Conservation (phyloP, 2,113 vertebrate species). For the Xiphias gladius region DNA sequence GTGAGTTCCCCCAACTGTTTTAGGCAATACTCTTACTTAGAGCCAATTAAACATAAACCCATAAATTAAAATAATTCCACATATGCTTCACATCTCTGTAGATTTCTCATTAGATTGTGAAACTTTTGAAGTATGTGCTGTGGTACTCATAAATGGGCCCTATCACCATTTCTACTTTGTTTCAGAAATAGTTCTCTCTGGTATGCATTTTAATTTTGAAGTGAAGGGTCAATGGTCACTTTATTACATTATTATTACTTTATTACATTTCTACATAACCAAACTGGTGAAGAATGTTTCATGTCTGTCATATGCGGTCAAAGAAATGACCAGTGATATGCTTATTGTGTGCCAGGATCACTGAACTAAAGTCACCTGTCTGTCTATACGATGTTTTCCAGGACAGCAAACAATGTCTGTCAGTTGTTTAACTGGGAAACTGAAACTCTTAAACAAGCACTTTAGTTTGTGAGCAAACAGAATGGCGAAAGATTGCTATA, state of each 20-base stretch:
- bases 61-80: not conserved
- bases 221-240: constrained; percentile 50
- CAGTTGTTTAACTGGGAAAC: constrained; percentile 43
- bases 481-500: constrained; percentile 17
- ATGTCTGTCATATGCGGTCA: constrained; percentile 25
- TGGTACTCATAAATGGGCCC: not conserved
- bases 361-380: constrained; percentile 3
- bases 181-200: not conserved
- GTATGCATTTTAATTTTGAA: constrained; percentile 49
- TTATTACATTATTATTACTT: too few species aligned
- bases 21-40: not conserved
- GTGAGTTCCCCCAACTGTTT: not conserved
- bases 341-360: not conserved
- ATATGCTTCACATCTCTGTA: not conserved
- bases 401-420: constrained; percentile 12
- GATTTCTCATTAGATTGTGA: constrained; percentile 11
- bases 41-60: not conserved
- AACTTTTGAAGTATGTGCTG: constrained; percentile 4
- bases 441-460: constrained; percentile 34
- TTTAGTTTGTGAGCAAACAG: constrained; percentile 44
- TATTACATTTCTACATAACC: too few species aligned
- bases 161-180: not conserved
- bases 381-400: constrained; percentile 13
- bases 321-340: constrained; percentile 20
- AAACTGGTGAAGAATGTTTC: constrained; percentile 48